These are phyloP conservation scores for Crepidodera aurea DNA, from an alignment of 2,888 invertebrate species.

Conservation along the genomic window DNA sequence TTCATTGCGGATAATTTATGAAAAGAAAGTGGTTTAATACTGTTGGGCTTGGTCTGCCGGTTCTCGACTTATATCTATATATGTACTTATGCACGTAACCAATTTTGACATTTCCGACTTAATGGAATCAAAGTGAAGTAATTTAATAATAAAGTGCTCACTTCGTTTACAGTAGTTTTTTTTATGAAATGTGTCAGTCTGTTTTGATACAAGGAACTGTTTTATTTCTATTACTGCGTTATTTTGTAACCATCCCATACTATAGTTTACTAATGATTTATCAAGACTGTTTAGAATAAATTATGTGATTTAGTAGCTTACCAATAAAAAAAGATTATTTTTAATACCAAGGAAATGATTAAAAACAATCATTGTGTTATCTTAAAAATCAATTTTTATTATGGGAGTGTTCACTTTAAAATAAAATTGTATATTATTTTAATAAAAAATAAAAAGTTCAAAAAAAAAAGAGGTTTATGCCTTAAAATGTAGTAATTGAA, in stretches of 20 bases:
- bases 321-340: no score
- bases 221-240: slow-evolving; percentile 18
- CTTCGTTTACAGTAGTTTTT: slow-evolving; percentile 4
- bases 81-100: slow-evolving; percentile 28
- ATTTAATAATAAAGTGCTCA: slow-evolving; percentile 25
- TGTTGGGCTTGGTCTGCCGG: slow-evolving; percentile 32
- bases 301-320: no score
- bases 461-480: no score
- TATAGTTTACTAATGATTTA: no score
- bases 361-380: no score
- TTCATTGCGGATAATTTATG: slow-evolving; percentile 30
- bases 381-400: no score
- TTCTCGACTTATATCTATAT: slow-evolving; percentile 30
- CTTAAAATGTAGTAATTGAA: no score
- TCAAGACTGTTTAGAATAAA: no score
- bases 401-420: no score
- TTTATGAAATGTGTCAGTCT: slow-evolving; percentile 20
- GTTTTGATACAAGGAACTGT: slow-evolving; percentile 22
- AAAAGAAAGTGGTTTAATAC: slow-evolving; percentile 33
- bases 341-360: no score
- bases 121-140: slow-evolving; percentile 28
- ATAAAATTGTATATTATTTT: no score
- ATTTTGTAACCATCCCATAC: background rate
- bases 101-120: slow-evolving; percentile 35
- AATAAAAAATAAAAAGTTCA: no score